Evolutionary conservation across 2,113 vertebrate species (phyloP).

Genomic region (Eudorcas thomsonii): DNA sequence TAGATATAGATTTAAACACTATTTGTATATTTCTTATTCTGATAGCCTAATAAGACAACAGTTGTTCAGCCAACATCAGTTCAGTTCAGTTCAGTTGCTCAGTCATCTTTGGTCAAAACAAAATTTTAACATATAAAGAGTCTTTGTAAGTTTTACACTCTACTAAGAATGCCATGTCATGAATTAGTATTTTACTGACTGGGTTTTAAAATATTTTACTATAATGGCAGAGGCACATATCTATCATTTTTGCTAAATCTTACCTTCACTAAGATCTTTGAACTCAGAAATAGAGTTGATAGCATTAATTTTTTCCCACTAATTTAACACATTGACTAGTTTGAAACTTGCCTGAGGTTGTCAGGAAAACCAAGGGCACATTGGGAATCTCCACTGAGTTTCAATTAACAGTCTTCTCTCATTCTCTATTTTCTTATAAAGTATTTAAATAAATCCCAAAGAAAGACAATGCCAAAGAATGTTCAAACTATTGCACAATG

Average conservation of each 20-base stretch:
- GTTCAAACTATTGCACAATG: background rate
- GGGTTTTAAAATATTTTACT: background rate
- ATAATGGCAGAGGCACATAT: background rate
- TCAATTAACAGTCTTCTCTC: background rate
- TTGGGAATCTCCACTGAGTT: background rate
- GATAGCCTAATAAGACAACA: background rate
- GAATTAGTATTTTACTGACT: background rate
- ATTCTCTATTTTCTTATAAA: background rate
- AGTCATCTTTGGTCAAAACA: background rate
- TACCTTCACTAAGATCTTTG: background rate
- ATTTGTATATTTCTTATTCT: background rate
- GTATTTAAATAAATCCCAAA: background rate
- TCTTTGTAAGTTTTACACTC: background rate
- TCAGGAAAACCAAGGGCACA: background rate
- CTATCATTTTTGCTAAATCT: background rate
- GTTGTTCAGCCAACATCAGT: background rate
- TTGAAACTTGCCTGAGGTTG: background rate
- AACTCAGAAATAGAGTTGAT: background rate
- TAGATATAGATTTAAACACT: background rate
- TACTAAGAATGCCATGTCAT: background rate
- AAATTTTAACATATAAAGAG: background rate
- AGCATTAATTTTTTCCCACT: background rate
- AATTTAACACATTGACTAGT: background rate
- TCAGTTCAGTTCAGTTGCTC: too few species aligned
- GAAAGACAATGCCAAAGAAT: background rate